These are phyloP conservation scores for Trichogramma dendrolimi DNA, from an alignment of 2,888 invertebrate species.

Conservation along the genomic window DNA sequence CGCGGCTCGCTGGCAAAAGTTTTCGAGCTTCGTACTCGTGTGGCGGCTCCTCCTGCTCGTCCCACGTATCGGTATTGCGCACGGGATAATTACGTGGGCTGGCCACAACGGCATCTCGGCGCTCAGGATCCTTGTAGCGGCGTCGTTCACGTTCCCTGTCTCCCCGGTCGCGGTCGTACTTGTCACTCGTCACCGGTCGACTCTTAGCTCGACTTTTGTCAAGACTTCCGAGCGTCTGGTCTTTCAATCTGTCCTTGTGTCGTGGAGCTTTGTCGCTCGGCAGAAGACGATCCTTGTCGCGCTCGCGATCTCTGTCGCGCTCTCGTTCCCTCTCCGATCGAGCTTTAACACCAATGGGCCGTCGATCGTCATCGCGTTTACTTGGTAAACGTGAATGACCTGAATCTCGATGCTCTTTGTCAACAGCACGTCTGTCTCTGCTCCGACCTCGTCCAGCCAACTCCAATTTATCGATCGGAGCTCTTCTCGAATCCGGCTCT, in stretches of 20 bases:
- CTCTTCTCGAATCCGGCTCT: conserved; percentile 37
- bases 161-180: conserved; percentile 39
- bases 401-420: conserved; percentile 31
- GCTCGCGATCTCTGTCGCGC: too few species aligned
- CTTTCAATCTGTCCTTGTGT: too few species aligned
- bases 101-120: conserved; percentile 26
- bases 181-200: conserved; percentile 25
- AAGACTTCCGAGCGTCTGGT: conserved; percentile 18
- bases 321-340: conserved; percentile 30
- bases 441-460: conserved; percentile 27
- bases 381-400: conserved; percentile 37
- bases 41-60: conserved; percentile 42
- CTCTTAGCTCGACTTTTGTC: not conserved
- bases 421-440: conserved; percentile 22
- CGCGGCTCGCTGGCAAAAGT: conserved; percentile 15
- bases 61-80: conserved; percentile 35
- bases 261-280: too few species aligned
- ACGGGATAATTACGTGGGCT: conserved; percentile 35
- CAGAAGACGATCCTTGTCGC: too few species aligned
- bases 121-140: conserved; percentile 12
- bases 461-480: conserved; percentile 32
- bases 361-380: conserved; percentile 41
- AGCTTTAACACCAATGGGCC: conserved; percentile 32
- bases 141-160: conserved; percentile 39
- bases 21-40: conserved; percentile 40